Conservation (phyloP, 2,797 vertebrate species). For the Sarcoramphus papa region DNA sequence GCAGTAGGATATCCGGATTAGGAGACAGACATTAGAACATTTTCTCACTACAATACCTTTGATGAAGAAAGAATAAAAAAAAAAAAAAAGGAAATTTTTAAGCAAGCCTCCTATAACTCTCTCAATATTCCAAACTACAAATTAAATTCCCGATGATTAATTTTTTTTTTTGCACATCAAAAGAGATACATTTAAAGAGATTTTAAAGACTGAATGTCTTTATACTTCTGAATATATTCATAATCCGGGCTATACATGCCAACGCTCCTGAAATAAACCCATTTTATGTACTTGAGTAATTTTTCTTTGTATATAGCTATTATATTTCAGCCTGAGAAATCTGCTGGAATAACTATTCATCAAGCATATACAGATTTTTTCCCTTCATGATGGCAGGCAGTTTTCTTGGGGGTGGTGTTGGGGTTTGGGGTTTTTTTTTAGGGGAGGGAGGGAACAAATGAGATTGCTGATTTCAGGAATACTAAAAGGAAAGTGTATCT, state of each 20-base stretch:
- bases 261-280: neutral
- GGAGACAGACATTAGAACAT: neutral
- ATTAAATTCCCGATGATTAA: neutral
- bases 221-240: neutral
- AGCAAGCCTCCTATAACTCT: neutral
- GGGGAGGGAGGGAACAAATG: neutral
- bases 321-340: neutral
- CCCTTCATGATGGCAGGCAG: neutral
- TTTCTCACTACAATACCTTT: neutral
- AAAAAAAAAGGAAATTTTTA: accelerated
- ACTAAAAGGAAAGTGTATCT: neutral
- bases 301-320: neutral
- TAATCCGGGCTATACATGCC: neutral
- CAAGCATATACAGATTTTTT: neutral
- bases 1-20: neutral
- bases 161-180: neutral
- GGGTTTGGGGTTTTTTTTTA: accelerated
- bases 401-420: neutral
- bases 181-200: neutral
- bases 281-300: neutral
- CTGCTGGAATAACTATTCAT: neutral
- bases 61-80: neutral
- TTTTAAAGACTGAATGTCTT: neutral
- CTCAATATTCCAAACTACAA: neutral
- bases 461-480: neutral